Evolutionary conservation across 2,797 vertebrate genomes (phyloP).

Genomic region (Cyclopterus lumpus): DNA sequence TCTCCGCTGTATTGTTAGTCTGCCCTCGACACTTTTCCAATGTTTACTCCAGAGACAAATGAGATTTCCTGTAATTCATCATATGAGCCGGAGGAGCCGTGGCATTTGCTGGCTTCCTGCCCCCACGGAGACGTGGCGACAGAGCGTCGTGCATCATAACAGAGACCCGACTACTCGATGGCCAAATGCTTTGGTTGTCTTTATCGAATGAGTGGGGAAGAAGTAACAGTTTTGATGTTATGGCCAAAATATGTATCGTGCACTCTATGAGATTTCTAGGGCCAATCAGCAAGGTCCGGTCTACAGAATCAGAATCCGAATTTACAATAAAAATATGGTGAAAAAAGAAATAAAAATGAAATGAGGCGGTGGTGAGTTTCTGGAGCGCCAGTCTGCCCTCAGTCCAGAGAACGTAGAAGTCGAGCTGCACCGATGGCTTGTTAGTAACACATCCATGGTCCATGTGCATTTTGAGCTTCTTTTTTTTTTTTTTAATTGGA

Average conservation of each 20-base stretch:
- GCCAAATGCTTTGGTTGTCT: neutral
- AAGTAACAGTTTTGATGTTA: too few species aligned
- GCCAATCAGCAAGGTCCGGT: neutral
- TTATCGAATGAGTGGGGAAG: too few species aligned
- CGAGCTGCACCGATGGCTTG: neutral
- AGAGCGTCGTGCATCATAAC: neutral
- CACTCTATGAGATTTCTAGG: too few species aligned
- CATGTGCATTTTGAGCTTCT: neutral
- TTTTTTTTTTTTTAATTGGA: neutral
- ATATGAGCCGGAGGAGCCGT: neutral
- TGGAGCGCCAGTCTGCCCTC: neutral
- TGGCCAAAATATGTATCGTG: too few species aligned
- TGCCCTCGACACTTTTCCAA: neutral
- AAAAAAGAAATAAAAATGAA: too few species aligned
- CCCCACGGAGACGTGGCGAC: too few species aligned
- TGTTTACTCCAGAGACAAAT: neutral
- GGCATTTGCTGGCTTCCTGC: too few species aligned
- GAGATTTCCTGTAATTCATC: neutral
- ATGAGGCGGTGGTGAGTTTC: neutral
- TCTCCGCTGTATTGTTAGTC: neutral
- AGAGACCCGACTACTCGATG: neutral
- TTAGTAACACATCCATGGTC: neutral
- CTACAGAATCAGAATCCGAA: too few species aligned
- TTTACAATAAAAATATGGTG: too few species aligned
- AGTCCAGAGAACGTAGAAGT: neutral